Evolutionary conservation across 35 echinoderm and acorn worm species (phyloP).

Genomic region (Heliocidaris tuberculata): DNA sequence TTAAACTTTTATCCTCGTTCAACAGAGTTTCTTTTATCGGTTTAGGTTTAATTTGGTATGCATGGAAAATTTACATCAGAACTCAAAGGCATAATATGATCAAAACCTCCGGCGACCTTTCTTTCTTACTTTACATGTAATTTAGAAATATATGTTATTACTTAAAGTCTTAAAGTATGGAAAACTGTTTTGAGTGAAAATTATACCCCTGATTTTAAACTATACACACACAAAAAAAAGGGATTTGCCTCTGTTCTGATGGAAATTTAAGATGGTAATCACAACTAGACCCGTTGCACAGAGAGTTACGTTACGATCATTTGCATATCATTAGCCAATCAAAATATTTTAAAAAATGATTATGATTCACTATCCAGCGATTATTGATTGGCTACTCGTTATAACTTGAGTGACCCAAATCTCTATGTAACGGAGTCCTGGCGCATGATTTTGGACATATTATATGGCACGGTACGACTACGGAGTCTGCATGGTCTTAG

Average conservation of each 20-base stretch:
- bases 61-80: not conserved
- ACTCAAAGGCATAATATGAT: not conserved
- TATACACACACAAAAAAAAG: too few relatives aligned
- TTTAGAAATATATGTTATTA: too few relatives aligned
- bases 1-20: too few relatives aligned
- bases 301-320: not conserved
- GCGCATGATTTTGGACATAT: not conserved
- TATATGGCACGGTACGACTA: not conserved
- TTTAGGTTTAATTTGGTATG: not conserved
- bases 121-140: not conserved
- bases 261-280: not conserved
- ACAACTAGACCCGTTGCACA: not conserved
- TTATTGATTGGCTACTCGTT: not conserved
- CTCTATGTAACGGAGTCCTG: not conserved
- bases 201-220: too few relatives aligned
- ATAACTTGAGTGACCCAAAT: not conserved
- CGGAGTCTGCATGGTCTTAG: not conserved
- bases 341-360: too few relatives aligned
- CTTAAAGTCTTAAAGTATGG: too few relatives aligned
- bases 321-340: not conserved
- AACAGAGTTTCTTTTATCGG: not conserved
- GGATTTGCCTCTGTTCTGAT: not conserved
- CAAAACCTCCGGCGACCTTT: not conserved
- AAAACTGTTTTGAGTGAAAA: too few relatives aligned
- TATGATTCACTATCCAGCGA: not conserved